Base-by-base conservation (phyloP, 2,797 vertebrate species). In the Orientallactaga sibirica region DNA sequence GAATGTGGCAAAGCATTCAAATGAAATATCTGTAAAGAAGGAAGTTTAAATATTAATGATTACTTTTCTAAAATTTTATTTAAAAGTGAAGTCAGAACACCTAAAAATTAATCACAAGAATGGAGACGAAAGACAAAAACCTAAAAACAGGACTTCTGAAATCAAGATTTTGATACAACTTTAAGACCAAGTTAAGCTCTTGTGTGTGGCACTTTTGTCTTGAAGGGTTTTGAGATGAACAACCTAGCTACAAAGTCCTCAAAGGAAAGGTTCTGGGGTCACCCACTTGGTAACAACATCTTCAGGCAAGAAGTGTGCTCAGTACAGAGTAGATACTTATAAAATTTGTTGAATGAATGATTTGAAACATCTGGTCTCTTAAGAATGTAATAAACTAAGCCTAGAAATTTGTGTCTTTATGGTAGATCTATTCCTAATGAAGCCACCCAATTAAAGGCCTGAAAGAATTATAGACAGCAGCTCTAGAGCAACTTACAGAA, bases 21-120 rank as follows among this genome's bases (percentile, higher is more conserved):
- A 11, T 97, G 93, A 98, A 98, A 98, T 95, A 98, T 98, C 98
- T 98, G 77, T 4, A 95, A 96, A 92, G 89, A 96, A 96, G 91
- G 88, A 96, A 90, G 96, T 90, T 73, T n/a, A 73, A 79, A 80
- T 71, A 83, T 77, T 37, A 67, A 75, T 64, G 52, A 92, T 84
- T 86, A 77, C 55, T 94, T 94, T 78, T 67, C 55, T 64, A 86
- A 85, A 2, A 37, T 6, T 48, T 70, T 55, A 73, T 83, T 74
- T 90, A 85, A 77, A 88, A 37, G 12, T 76, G 2, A 93, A 79
- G 58, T 52, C 62, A 25, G 18, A 74, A 74, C 7, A 71, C 33
- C 5, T 68, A 86, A 77, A 83, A 91, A 71, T 61, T 71, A 43
- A 22, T 68, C 52, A 87, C 1, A 88, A 48, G 24, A 90, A 79